phyloP scores from a whole-genome alignment of 2,113 vertebrate genomes.

The Anoplopoma fimbria region DNA sequence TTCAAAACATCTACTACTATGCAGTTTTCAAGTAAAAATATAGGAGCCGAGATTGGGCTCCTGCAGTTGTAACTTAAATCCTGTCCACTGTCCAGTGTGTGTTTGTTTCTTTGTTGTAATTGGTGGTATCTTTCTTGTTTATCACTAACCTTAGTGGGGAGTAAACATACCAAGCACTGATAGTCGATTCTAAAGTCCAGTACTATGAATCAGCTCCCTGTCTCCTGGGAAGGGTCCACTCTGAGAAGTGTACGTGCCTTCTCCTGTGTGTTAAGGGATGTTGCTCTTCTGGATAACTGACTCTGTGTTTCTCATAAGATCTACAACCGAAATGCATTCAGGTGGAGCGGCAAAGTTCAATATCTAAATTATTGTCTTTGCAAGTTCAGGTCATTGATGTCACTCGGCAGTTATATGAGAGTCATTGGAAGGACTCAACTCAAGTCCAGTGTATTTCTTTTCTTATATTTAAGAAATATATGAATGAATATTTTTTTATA shows the following conservation, averaged over 20 bases:
- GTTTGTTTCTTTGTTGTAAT: background rate
- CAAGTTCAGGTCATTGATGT: slow-evolving; percentile 20
- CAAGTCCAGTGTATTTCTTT: background rate
- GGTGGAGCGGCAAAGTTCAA: slow-evolving; percentile 25
- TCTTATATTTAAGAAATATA: background rate
- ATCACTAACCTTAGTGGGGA: slow-evolving; percentile 17
- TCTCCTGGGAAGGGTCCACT: slow-evolving; percentile 16
- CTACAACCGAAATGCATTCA: slow-evolving; percentile 26
- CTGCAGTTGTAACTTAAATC: no score
- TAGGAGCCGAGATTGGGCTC: background rate
- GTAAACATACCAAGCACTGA: slow-evolving; percentile 24
- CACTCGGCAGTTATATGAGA: slow-evolving; percentile 12
- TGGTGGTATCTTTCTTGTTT: slow-evolving; percentile 21
- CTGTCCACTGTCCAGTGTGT: background rate
- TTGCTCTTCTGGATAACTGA: slow-evolving; percentile 54
- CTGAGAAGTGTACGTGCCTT: slow-evolving; percentile 29
- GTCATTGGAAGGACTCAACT: background rate
- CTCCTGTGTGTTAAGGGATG: slow-evolving; percentile 19
- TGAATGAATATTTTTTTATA: background rate
- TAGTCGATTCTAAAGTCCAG: slow-evolving; percentile 11
- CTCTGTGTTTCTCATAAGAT: slow-evolving; percentile 52
- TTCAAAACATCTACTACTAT: background rate
- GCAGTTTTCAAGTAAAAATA: background rate
- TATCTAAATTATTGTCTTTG: slow-evolving; percentile 16
- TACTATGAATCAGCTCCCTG: slow-evolving; percentile 2